Conservation (phyloP, 2,797 vertebrate genomes). For the Hippoglossus hippoglossus region DNA sequence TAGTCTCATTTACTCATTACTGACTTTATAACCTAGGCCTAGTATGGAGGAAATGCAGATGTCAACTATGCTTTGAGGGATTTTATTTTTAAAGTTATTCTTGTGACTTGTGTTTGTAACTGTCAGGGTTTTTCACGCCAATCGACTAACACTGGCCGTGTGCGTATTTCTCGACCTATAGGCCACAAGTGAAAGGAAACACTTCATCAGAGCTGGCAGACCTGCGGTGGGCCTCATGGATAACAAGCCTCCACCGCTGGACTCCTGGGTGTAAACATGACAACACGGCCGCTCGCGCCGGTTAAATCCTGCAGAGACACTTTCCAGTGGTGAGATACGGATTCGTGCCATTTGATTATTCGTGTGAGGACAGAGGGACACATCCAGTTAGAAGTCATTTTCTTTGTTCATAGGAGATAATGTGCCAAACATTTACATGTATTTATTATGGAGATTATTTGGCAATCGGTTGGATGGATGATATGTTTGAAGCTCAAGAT, state of each 20-base stretch:
- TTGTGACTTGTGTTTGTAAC: constrained; percentile 10
- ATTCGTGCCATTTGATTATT: constrained; percentile 63
- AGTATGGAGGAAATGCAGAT: neutral
- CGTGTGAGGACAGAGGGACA: constrained; percentile 63
- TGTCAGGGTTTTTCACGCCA: constrained; percentile 29
- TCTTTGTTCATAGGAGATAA: constrained; percentile 68
- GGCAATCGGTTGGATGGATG: constrained; percentile 52
- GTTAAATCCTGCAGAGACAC: constrained; percentile 58
- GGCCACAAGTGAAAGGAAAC: constrained; percentile 95
- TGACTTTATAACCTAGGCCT: neutral
- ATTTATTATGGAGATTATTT: constrained; percentile 64
- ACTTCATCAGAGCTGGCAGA: constrained; percentile 96
- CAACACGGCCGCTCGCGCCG: constrained; percentile 33
- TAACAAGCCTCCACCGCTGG: constrained; percentile 96
- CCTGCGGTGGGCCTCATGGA: constrained; percentile 97
- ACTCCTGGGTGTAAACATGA: constrained; percentile 95
- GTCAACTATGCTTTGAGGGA: no score
- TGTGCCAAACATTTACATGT: constrained; percentile 74
- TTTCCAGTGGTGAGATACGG: constrained; percentile 61
- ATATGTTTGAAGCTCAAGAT: constrained; percentile 35
- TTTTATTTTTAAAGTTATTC: constrained; percentile 15
- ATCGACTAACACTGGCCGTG: constrained; percentile 21
- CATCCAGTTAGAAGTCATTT: constrained; percentile 37
- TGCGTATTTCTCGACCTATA: constrained; percentile 83
- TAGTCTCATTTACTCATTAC: neutral